A percentile compares a stretch with the other conserved stretches of the same genome.
Conservation (phyloP, 2,797 vertebrate species). For the Falco columbarius region DNA sequence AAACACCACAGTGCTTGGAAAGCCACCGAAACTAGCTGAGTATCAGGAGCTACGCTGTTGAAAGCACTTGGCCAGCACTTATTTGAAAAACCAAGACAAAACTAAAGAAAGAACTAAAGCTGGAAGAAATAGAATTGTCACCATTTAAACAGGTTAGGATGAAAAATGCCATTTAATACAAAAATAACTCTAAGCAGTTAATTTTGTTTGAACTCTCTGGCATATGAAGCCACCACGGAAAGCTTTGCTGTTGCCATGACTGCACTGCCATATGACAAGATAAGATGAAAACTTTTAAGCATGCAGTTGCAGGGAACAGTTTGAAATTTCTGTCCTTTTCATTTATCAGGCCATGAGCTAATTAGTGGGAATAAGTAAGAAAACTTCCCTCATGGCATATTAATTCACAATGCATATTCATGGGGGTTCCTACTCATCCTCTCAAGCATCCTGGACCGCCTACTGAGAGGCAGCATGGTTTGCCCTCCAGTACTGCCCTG, state of each 20-base stretch:
- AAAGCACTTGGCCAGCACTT: background rate
- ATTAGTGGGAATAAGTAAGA: slow-evolving; percentile 41
- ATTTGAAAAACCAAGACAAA: background rate
- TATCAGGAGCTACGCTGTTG: background rate
- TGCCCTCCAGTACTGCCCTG: slow-evolving; percentile 47
- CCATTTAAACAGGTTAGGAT: background rate
- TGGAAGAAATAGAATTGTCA: background rate
- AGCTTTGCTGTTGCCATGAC: background rate
- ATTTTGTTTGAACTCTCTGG: background rate
- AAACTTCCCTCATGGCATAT: slow-evolving; percentile 38
- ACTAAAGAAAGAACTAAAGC: background rate
- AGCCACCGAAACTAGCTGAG: background rate
- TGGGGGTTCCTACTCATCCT: slow-evolving; percentile 42
- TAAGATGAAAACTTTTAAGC: slow-evolving; percentile 19
- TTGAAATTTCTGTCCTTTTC: slow-evolving; percentile 34
- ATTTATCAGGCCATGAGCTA: slow-evolving; percentile 42
- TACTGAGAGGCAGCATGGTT: slow-evolving; percentile 56
- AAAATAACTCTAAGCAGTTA: background rate
- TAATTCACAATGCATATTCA: slow-evolving; percentile 59
- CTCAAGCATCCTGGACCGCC: slow-evolving; percentile 42
- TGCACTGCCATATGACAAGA: background rate
- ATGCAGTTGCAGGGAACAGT: background rate
- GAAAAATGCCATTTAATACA: background rate
- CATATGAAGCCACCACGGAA: background rate
- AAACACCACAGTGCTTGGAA: background rate